Conservation (phyloP, 2,888 invertebrate genomes). For the Polyploca ridens region DNA sequence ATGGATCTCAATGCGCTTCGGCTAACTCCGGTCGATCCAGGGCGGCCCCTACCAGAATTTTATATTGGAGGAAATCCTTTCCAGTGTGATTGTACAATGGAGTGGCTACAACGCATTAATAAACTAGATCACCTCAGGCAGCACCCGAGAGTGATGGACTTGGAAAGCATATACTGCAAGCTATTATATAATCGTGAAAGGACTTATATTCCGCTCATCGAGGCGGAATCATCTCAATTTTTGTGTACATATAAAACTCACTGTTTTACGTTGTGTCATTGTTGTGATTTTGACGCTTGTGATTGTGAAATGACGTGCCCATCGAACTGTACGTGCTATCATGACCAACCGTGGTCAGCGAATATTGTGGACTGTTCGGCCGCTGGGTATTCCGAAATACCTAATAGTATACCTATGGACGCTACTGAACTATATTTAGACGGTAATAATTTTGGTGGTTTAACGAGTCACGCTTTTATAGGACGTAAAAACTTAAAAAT, state of each 20-base stretch:
- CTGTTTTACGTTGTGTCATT: conserved; percentile 97
- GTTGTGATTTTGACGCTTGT: conserved; percentile 98
- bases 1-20: conserved; percentile 95
- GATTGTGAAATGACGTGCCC: conserved; percentile 99
- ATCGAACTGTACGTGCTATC: conserved; percentile 96
- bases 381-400: conserved; percentile 92
- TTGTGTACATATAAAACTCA: conserved; percentile 96
- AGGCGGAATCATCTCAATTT: conserved; percentile 95
- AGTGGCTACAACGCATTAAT: conserved; percentile 97
- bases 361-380: conserved; percentile 96
- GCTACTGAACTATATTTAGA: conserved; percentile 97
- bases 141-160: conserved; percentile 95
- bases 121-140: conserved; percentile 92
- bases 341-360: conserved; percentile 96
- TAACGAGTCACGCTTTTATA: conserved; percentile 95
- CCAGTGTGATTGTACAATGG: conserved; percentile 97
- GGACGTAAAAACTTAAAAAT: conserved; percentile 95
- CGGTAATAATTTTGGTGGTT: conserved; percentile 94
- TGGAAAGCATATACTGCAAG: conserved; percentile 95
- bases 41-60: conserved; percentile 92
- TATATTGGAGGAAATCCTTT: conserved; percentile 97
- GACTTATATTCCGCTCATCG: conserved; percentile 93
- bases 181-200: conserved; percentile 93
- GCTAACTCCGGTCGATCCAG: conserved; percentile 91
- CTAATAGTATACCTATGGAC: conserved; percentile 96